phyloP scores from a whole-genome alignment of 2,888 invertebrate genomes.

The Metellina segmentata region DNA sequence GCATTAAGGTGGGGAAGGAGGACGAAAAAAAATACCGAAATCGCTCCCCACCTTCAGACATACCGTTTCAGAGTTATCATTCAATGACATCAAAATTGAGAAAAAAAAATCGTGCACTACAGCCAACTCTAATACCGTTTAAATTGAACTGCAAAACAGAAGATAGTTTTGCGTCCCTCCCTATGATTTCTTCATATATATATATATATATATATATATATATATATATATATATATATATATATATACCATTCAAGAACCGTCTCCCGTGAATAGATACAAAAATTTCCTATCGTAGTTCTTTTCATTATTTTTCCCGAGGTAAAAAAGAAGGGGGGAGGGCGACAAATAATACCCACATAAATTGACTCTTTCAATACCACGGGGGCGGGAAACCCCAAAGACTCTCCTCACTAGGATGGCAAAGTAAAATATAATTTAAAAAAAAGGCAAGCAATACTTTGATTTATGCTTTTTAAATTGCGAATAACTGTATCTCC shows the following conservation, averaged over 20 bases:
- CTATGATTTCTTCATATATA: neutral
- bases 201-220: neutral
- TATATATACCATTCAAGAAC: neutral
- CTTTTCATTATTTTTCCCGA: slow-evolving; percentile 48
- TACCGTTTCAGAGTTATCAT: slow-evolving; percentile 62
- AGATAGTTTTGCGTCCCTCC: slow-evolving; percentile 10
- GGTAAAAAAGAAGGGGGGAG: neutral
- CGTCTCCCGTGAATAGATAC: slow-evolving; percentile 37
- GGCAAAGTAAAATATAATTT: neutral
- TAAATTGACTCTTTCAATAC: slow-evolving; percentile 57
- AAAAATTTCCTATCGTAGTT: slow-evolving; percentile 49
- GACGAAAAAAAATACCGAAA: neutral
- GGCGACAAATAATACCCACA: slow-evolving; percentile 52
- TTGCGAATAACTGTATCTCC: slow-evolving; percentile 18
- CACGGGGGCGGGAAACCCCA: slow-evolving; percentile 17
- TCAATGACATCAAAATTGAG: slow-evolving; percentile 40
- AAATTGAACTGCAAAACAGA: slow-evolving; percentile 72
- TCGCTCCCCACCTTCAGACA: slow-evolving; percentile 5
- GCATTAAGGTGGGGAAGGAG: neutral
- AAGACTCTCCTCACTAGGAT: neutral
- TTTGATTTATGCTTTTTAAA: slow-evolving; percentile 42
- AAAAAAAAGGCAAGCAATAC: neutral
- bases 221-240: neutral
- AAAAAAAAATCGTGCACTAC: slow-evolving; percentile 32
- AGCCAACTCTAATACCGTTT: slow-evolving; percentile 59